Conservation (phyloP, 2,113 vertebrate species). For the Apaloderma vittatum region DNA sequence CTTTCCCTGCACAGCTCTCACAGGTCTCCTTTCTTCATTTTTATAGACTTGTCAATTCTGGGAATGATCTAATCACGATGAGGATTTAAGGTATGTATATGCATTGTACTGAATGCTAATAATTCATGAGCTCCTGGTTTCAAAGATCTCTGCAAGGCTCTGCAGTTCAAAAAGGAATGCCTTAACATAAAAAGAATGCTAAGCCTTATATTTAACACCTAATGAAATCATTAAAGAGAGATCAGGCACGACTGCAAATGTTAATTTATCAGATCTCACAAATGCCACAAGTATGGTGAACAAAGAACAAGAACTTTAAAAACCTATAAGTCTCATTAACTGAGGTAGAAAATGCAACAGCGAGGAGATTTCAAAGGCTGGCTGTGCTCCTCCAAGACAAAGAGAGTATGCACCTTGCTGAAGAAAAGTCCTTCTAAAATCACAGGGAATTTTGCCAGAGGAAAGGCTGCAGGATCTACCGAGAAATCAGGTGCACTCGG, state of each 20-base stretch:
- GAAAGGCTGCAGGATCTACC: not conserved
- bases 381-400: not conserved
- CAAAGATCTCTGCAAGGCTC: slow-evolving; percentile 38
- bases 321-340: not conserved
- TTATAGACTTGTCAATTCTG: slow-evolving; percentile 61
- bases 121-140: slow-evolving; percentile 61
- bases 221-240: slow-evolving; percentile 64
- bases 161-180: slow-evolving; percentile 47
- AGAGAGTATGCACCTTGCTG: not conserved
- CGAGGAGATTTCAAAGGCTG: not conserved
- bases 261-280: slow-evolving; percentile 58
- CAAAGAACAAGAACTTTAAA: not conserved
- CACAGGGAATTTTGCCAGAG: not conserved
- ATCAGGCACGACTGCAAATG: slow-evolving; percentile 43
- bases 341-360: not conserved
- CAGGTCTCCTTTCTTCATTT: slow-evolving; percentile 58
- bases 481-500: not conserved
- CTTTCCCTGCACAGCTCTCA: slow-evolving; percentile 39
- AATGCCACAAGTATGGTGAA: not conserved
- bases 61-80: slow-evolving; percentile 28
- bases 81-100: slow-evolving; percentile 65
- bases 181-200: slow-evolving; percentile 47
- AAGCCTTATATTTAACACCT: slow-evolving; percentile 58
- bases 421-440: not conserved
- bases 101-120: slow-evolving; percentile 50